Conservation (phyloP, 1,140 invertebrate genomes). For the Conopomorpha cramerella region DNA sequence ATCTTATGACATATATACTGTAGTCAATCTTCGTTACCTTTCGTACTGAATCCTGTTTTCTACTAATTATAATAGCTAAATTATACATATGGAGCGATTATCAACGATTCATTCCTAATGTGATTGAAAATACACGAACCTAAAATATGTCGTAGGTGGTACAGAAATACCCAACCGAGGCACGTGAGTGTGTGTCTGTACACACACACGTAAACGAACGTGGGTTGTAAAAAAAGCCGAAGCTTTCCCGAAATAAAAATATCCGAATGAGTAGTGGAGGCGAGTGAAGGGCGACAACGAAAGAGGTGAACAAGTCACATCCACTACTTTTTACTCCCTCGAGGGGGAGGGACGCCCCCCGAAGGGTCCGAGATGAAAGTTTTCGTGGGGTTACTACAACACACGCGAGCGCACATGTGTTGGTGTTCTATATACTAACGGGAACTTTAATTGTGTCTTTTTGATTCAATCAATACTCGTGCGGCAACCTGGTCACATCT, state of each 20-base stretch:
- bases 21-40: no score
- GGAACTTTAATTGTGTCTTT: constrained; percentile 59
- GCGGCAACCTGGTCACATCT: constrained; percentile 6
- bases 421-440: constrained; percentile 42
- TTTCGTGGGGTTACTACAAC: constrained; percentile 51
- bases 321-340: constrained; percentile 52
- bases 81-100: no score
- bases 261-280: neutral
- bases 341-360: constrained; percentile 27
- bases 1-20: no score
- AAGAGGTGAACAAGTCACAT: constrained; percentile 56
- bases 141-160: no score
- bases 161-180: no score
- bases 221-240: constrained; percentile 8
- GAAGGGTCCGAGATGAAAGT: constrained; percentile 55
- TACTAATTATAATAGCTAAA: no score
- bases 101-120: no score
- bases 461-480: constrained; percentile 47
- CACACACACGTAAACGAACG: no score
- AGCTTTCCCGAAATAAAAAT: constrained; percentile 13
- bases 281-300: constrained; percentile 43
- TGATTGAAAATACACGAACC: no score
- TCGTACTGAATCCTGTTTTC: no score
- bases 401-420: constrained; percentile 39
- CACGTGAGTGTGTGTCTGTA: no score